phyloP scores from a whole-genome alignment of 2,113 vertebrate genomes.

The Chlorodrepanis virens region DNA sequence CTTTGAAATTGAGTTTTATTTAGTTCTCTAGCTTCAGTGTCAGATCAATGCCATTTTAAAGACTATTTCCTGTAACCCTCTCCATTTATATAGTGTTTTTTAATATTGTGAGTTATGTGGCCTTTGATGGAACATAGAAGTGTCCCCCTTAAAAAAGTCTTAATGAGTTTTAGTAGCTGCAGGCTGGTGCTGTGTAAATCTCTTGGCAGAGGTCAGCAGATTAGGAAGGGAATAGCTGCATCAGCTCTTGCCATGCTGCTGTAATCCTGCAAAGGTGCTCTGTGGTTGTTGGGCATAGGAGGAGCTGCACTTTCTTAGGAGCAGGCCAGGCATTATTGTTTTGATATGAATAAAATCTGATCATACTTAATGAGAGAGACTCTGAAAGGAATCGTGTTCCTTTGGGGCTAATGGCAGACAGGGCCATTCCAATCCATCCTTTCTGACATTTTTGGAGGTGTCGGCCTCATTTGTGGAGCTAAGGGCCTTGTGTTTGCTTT shows the following conservation, averaged over 20 bases:
- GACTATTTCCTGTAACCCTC: background rate
- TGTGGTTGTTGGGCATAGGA: background rate
- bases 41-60: background rate
- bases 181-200: background rate
- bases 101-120: background rate
- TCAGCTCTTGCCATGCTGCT: background rate
- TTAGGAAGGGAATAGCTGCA: background rate
- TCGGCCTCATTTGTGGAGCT: background rate
- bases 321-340: background rate
- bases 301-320: background rate
- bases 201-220: background rate
- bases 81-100: background rate
- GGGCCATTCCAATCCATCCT: background rate
- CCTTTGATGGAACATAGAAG: background rate
- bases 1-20: background rate
- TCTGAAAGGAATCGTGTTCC: background rate
- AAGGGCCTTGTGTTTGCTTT: background rate
- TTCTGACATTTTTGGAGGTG: background rate
- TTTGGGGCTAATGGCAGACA: background rate
- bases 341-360: background rate
- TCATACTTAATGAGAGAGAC: background rate
- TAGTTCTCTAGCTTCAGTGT: background rate
- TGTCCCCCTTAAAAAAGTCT: background rate
- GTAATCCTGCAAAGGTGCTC: background rate
- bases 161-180: background rate